A percentile compares a stretch with the other conserved stretches of the same genome.
Evolutionary conservation across 2,888 invertebrate species (phyloP).

Genomic region (Parnassius mnemosyne): DNA sequence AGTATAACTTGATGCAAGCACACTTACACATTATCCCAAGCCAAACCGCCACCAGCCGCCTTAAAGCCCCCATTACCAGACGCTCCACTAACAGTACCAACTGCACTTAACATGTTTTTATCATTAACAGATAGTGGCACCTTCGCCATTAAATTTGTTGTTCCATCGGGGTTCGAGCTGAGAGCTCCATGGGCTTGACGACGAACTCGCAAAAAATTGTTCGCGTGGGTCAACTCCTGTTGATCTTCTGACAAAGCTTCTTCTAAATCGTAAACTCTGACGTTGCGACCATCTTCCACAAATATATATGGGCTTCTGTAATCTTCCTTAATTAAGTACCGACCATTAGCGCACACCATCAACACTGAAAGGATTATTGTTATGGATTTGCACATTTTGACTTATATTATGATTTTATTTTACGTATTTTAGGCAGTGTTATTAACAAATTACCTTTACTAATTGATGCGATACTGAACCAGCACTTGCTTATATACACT

Average conservation of each 20-base stretch:
- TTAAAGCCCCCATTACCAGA: constrained; percentile 34
- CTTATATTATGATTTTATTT: background rate
- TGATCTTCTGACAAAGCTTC: background rate
- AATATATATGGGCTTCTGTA: constrained; percentile 3
- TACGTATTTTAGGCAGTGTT: no score
- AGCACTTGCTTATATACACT: background rate
- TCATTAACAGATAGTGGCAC: constrained; percentile 34
- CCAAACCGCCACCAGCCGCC: constrained; percentile 40
- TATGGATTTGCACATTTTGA: constrained; percentile 7
- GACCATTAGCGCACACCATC: constrained; percentile 2
- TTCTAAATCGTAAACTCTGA: background rate
- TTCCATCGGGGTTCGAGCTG: constrained; percentile 38
- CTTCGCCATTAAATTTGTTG: constrained; percentile 33
- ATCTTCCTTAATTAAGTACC: constrained; percentile 1
- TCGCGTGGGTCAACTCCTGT: background rate
- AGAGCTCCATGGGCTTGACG: constrained; percentile 34
- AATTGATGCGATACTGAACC: background rate
- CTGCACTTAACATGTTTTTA: constrained; percentile 35
- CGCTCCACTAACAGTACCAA: constrained; percentile 32
- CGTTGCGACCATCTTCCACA: constrained; percentile 1
- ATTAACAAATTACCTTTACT: background rate
- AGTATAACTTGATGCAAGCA: background rate
- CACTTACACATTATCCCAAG: constrained; percentile 45
- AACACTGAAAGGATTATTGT: constrained; percentile 6
- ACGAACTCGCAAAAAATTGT: constrained; percentile 19